Conservation (phyloP, 2,113 vertebrate species). For the Chiloscyllium plagiosum region DNA sequence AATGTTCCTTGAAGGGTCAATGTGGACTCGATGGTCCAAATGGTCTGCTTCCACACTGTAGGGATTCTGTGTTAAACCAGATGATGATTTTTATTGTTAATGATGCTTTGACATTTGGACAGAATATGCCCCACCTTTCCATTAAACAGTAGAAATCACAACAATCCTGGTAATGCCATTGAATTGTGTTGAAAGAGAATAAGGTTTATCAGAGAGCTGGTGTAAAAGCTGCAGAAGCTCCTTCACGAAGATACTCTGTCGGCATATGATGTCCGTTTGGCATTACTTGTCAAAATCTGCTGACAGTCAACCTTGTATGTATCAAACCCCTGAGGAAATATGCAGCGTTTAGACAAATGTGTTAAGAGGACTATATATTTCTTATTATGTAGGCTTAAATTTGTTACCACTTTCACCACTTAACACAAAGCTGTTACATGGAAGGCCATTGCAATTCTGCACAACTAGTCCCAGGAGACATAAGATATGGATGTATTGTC, state of each 20-base stretch:
- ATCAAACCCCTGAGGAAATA: background rate
- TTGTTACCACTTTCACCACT: background rate
- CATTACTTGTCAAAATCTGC: background rate
- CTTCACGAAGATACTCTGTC: background rate
- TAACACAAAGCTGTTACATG: background rate
- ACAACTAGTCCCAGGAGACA: background rate
- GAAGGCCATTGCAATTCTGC: background rate
- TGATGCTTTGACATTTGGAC: background rate
- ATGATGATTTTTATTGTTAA: background rate
- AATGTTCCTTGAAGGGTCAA: too few relatives aligned
- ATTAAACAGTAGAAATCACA: background rate
- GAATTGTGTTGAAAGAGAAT: background rate
- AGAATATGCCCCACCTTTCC: background rate
- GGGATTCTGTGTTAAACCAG: background rate
- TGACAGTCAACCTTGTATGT: background rate
- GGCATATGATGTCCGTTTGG: background rate
- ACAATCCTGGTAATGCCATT: background rate
- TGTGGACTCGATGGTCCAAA: too few relatives aligned
- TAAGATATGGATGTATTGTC: background rate
- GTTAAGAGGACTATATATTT: background rate
- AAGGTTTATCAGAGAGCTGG: background rate
- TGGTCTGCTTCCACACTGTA: too few relatives aligned
- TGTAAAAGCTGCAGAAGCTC: background rate
- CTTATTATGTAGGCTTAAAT: background rate
- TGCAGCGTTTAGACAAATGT: background rate